phyloP scores from a whole-genome alignment of 2,113 vertebrate species.

The Hippoglossus stenolepis region DNA sequence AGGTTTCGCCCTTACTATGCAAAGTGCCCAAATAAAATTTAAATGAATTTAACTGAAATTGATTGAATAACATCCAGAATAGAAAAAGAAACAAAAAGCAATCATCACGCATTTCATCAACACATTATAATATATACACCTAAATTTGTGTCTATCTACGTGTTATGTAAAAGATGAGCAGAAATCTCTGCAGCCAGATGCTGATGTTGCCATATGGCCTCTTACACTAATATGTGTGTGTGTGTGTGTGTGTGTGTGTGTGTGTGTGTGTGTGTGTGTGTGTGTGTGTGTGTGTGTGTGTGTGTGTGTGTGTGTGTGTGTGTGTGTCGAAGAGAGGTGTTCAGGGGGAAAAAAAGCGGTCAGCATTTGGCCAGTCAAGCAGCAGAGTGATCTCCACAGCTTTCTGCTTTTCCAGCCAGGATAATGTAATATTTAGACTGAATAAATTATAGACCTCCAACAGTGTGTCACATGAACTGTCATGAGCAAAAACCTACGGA shows the following conservation, averaged over 20 bases:
- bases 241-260: slow-evolving; percentile 25
- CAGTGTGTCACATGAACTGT: slow-evolving; percentile 30
- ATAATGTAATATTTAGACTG: slow-evolving; percentile 17
- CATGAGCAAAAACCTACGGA: slow-evolving; percentile 28
- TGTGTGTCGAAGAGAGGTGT: slow-evolving; percentile 36
- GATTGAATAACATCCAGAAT: not conserved
- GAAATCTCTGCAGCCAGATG: slow-evolving; percentile 67
- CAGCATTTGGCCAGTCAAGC: slow-evolving; percentile 25
- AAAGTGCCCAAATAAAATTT: not conserved
- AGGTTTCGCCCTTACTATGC: no score
- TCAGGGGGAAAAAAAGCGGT: slow-evolving; percentile 10
- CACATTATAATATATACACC: slow-evolving; percentile 1
- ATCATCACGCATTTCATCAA: no score
- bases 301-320: slow-evolving; percentile 18
- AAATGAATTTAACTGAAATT: no score
- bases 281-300: slow-evolving; percentile 40
- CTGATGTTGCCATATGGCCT: slow-evolving; percentile 72
- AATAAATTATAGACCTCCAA: slow-evolving; percentile 11
- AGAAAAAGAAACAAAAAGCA: no score
- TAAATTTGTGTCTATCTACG: slow-evolving; percentile 33
- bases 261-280: no score
- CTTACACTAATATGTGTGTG: slow-evolving; percentile 52
- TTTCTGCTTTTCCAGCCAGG: slow-evolving; percentile 32
- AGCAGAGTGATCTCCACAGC: slow-evolving; percentile 23
- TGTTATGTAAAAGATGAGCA: slow-evolving; percentile 67